Evolutionary conservation across 2,113 vertebrate genomes (phyloP).

Genomic region (Theristicus caerulescens): DNA sequence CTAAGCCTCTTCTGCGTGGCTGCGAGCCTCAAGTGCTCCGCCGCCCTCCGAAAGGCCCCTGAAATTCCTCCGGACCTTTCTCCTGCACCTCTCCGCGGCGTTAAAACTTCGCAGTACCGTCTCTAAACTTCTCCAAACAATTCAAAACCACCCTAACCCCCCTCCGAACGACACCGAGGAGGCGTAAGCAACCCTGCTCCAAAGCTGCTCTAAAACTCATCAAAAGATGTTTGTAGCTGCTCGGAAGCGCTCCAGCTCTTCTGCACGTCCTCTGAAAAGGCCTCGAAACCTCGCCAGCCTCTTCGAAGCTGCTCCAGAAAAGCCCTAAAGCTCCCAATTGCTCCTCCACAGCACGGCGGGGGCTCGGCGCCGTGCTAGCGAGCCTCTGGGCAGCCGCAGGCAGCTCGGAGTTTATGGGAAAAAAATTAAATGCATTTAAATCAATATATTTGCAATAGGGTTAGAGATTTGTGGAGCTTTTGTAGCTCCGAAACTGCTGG

Average conservation of each 20-base stretch:
- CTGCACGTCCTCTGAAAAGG: not conserved
- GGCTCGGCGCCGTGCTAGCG: accelerated
- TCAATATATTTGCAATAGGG: not conserved
- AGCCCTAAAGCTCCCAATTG: not conserved
- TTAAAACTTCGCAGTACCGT: not conserved
- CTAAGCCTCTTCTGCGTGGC: not conserved
- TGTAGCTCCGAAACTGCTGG: not conserved
- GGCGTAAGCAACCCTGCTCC: not conserved
- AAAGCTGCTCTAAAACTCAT: not conserved
- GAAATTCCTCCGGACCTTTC: not conserved
- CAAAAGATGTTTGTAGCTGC: not conserved
- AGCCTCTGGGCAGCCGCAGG: not conserved
- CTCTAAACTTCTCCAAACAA: not conserved
- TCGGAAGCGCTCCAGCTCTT: not conserved
- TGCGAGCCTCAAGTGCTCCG: not conserved
- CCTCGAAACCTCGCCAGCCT: not conserved
- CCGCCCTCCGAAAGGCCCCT: not conserved
- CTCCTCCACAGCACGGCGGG: accelerated
- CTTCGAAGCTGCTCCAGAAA: not conserved
- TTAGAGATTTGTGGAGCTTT: not conserved
- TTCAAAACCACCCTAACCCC: not conserved
- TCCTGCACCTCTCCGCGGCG: accelerated
- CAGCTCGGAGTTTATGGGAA: not conserved
- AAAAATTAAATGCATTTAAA: not conserved
- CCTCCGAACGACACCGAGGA: accelerated